Evolutionary conservation across 2,113 vertebrate genomes (phyloP), one percentile per base, ranked within the genome.

Genomic region (Notothenia coriiceps): DNA sequence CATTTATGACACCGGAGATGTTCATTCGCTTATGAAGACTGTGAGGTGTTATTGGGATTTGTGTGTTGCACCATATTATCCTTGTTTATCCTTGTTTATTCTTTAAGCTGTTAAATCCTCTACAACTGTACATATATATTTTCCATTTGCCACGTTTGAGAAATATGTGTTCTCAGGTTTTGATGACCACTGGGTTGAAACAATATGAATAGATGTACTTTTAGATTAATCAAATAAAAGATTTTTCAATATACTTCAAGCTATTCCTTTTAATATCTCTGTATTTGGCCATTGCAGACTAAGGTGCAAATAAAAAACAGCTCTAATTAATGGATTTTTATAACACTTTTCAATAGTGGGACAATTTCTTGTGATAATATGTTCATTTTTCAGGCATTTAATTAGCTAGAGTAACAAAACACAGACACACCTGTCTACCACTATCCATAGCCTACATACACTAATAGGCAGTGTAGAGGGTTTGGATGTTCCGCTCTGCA

Each of bases 401-500:
- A 51, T 40, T 35, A 35, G 2, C 17, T 22, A 22, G n/a, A 17
- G 25, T 61, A 20, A 14, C 46, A 8, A 61, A 51, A 62, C 46
- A 40, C 18, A 40, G 4, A n/a, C 54, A 12, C 20, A 9, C 5
- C 13, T 44, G 6, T 46, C 15, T 79, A 33, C 35, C 14, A 35
- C 15, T 44, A 44, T 62, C 2, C 20, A 62, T 44, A 22, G 22
- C 22, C 22, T 22, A n/a, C 0, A 15, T 47, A 15, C 64, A 12
- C 52, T 11, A 25, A 35, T 55, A 56, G 25, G 40, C 72, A 66
- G 66, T 57, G 70, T 69, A 68, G 63, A 74, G 51, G 54, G 0
- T 80, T 51, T 59, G 35, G 60, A 77, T 74, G 76, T 68, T n/a
- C 62, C 10, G 17, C 44, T 83, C 25, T 57, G 52, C 9, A 3